Base-by-base conservation (phyloP, 1,140 invertebrate species). In the Drosophila orena region DNA sequence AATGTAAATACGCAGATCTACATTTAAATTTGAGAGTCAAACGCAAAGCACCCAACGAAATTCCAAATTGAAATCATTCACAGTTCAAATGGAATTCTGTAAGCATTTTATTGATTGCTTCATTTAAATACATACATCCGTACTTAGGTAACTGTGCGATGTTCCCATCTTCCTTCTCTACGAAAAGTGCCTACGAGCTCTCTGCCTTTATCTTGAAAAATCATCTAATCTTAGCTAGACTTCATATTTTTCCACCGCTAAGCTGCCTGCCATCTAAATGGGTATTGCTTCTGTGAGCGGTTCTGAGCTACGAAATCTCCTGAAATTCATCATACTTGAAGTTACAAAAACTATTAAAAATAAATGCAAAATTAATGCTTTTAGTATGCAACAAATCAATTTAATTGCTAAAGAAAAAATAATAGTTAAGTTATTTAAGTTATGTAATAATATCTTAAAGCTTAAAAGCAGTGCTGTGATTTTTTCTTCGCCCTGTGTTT, bases 221-320 rank as follows among this genome's bases (percentile, higher is more conserved):
- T 88, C 77, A 88, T 88, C 83, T 88, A 84, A 88, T 88, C 84
- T 89, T 76, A 73, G 79, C 83, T 73, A 88, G 84, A 89, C 84
- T 89, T 88, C 79, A 88, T 89, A 89, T 88, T 84, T 89, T 88
- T 88, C 77, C 88, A 77, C 77, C 75, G 79, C 72, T 88, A 89
- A 88, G 83, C 83, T 71, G 84, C 64, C 83, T 77, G 83, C 66
- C 77, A 79, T 61, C 79, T 68, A 61, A 79, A 81, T 88, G 60
- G 81, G 79, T 72, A 64, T 81, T 46, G 53, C 14, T 27, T 40
- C 17, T 0, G 5, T 2, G 7, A 0, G 5, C 11, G 12, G 60
- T 71, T 73, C 70, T 4, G n/a, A 6, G 6, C 34, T 50, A 2
- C 12, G 6, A 42, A 75, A 42, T 12, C 72, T 10, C 38, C 17